Base-by-base conservation (phyloP, 2,888 invertebrate species). In the Drosophila imparisetae region DNA sequence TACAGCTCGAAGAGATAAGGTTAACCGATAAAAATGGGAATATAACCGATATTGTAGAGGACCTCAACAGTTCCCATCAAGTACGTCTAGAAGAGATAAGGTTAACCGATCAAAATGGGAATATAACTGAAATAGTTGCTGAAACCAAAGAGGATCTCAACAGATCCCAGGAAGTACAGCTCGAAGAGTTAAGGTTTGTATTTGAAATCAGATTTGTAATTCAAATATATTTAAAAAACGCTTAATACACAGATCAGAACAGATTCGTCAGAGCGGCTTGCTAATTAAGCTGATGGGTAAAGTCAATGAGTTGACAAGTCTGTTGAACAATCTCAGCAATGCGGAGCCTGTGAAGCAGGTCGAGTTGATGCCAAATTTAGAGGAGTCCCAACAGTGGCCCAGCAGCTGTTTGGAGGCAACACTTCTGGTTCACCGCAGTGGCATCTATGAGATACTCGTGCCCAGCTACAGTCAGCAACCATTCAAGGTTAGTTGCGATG, bases 401-500 rank as follows among this genome's bases (percentile, higher is more conserved):
- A 72, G n/a, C 18, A 91, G 84, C 53, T 92, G 92, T 68, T 80
- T 81, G 1, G 83, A 88, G 34, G 80, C 75, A 3, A 72, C 74
- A 1, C 61, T 76, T n/a, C 24, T 80, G 4, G 30, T 2, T 21
- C 73, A 75, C n/a, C 67, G 32, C 4, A 59, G 49, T 27, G 94
- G 95, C 2, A 95, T 61, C 24, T 61, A 36, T 48, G 32, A 54
- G 48, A 66, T 65, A 27, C 42, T 96, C 29, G 94, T 94, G 74
- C 94, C 89, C 10, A 75, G 81, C 7, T 48, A 82, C 57, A 77
- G 94, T n/a, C 92, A 93, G 69, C 94, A 94, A 30, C 94, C 95
- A 0, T 95, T 96, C 91, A 95, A 95, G 90, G 95, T 94, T 1
- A 57, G 62, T 2, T 91, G 91, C 55, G 95, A 75, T 36, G 71